Percentiles rank a stretch among this genome's conserved stretches.
Conservation (phyloP, 2,888 invertebrate genomes). For the Lymantria dispar region DNA sequence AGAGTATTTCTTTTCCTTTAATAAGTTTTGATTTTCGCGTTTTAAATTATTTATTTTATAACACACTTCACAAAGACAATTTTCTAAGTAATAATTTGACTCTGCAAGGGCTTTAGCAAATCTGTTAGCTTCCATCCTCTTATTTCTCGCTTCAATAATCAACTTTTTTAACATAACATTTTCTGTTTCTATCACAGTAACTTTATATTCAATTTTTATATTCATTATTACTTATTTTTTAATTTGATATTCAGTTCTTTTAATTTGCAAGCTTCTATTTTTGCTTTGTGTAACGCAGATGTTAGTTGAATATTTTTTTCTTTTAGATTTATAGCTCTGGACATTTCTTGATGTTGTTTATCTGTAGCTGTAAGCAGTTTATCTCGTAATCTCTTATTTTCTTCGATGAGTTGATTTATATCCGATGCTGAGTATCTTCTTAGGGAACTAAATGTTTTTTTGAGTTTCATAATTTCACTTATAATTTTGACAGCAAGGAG, state of each 20-base stretch:
- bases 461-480: constrained; percentile 33
- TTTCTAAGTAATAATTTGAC: constrained; percentile 56
- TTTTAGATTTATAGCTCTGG: constrained; percentile 64
- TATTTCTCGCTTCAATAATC: constrained; percentile 44
- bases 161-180: constrained; percentile 47
- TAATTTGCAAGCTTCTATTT: constrained; percentile 39
- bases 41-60: constrained; percentile 43
- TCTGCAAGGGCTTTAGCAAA: constrained; percentile 54
- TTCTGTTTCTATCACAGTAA: constrained; percentile 21
- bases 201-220: not conserved
- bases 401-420: constrained; percentile 34
- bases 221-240: not conserved
- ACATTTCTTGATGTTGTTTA: constrained; percentile 72
- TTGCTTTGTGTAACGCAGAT: constrained; percentile 42
- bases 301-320: constrained; percentile 49
- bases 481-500: not conserved
- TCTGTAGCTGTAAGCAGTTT: constrained; percentile 49
- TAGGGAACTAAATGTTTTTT: constrained; percentile 19
- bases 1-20: not conserved
- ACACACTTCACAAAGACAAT: constrained; percentile 42
- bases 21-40: constrained; percentile 10
- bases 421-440: constrained; percentile 6
- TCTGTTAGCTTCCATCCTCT: constrained; percentile 52
- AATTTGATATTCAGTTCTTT: constrained; percentile 9
- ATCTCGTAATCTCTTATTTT: constrained; percentile 45